A percentile compares a stretch with the other conserved stretches of the same genome.
Evolutionary conservation across 1,140 invertebrate species (phyloP).

Genomic region (Hetaerina americana): DNA sequence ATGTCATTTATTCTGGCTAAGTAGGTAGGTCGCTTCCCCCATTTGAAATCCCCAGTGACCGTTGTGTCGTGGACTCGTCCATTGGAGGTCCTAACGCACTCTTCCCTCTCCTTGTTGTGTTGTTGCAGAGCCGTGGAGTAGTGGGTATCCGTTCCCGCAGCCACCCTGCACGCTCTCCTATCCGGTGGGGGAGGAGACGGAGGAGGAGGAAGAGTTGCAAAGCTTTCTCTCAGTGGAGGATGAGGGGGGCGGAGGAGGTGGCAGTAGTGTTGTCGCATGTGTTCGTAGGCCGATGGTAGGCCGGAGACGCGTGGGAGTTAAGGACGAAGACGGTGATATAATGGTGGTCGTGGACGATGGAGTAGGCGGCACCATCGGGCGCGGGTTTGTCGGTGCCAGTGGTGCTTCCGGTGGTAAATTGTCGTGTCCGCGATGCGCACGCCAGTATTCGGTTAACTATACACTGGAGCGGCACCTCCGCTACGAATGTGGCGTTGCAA

Average conservation of each 20-base stretch:
- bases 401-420: not conserved
- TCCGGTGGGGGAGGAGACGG: not conserved
- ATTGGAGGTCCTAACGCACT: not conserved
- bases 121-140: not conserved
- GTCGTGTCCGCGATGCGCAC: slow-evolving; percentile 27
- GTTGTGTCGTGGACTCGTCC: not conserved
- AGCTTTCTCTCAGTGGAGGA: not conserved
- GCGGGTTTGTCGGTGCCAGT: not conserved
- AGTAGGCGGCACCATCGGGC: not conserved
- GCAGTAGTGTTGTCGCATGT: not conserved
- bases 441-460: slow-evolving; percentile 29
- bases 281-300: not conserved
- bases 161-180: not conserved
- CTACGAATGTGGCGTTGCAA: slow-evolving; percentile 30
- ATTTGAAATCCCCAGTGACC: not conserved
- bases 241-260: not conserved
- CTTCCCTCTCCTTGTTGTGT: not conserved
- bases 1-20: not conserved
- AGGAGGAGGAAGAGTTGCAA: not conserved
- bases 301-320: not conserved
- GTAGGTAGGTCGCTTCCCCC: not conserved
- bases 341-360: not conserved
- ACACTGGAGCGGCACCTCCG: slow-evolving; percentile 29
- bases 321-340: not conserved
- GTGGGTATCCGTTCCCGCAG: not conserved